Evolutionary conservation across 1,140 invertebrate species (phyloP), one percentile per base, ranked within the genome.

Genomic region (Drosophila truncata): DNA sequence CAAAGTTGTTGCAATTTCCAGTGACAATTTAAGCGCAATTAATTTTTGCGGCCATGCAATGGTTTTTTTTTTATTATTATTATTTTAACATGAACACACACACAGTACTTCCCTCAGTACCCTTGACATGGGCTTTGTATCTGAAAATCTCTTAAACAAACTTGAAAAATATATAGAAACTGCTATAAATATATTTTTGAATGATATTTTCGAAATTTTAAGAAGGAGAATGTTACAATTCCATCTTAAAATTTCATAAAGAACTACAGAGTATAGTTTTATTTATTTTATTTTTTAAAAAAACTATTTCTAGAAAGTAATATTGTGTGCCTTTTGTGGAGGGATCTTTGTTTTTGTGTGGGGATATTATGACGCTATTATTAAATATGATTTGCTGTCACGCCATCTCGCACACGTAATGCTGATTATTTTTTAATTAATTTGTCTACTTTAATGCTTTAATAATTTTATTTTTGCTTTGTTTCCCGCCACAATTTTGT

Each of bases 341-440:
- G 31, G 63, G 33, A 61, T 64, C 44, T n/a, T 42, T 39, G 39
- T 23, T 54, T 54, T 35, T 54, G 31, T 35, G 8, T 20, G 35
- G 74, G 70, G 46, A 88, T 88, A 80, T 80, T 80, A 88, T 87
- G 83, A 62, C 63, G 64, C 64, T 80, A 78, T 80, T 88, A 86
- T 86, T 86, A 86, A 90, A 88, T 84, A 84, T 84, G 87, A 87
- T 87, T 87, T 78, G 67, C 77, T 74, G 84, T 88, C 84, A 87
- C 85, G 85, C 80, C 67, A 88, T 84, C 71, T 79, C 73, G 69
- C 79, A 72, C 80, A 84, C 84, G 85, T 74, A 90, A 88, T 85
- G 81, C 82, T 90, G 84, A 88, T 87, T 88, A 84, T 84, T 90
- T 87, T 90, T 88, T 88, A 86, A 86, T 86, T 86, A 86, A 86